Evolutionary conservation across 92 coral and sea anemone species (phyloP).

Genomic region (Porites divaricata): DNA sequence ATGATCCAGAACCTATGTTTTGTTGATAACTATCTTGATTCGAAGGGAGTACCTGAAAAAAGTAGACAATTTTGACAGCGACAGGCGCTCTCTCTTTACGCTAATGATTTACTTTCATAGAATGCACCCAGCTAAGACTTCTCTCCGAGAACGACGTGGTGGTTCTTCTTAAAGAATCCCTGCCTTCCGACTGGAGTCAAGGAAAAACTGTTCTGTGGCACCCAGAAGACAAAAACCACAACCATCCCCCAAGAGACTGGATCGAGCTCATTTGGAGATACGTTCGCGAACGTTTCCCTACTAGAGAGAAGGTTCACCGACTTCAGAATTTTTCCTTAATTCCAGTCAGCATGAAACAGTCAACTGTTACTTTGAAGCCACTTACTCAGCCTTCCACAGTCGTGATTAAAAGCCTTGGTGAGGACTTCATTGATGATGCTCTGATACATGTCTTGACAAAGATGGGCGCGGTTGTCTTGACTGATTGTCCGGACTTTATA

Average conservation of each 20-base stretch:
- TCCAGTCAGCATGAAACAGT: constrained; percentile 38
- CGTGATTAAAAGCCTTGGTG: constrained; percentile 32
- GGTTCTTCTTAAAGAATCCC: constrained; percentile 44
- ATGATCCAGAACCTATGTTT: no score
- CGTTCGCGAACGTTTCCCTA: constrained; percentile 50
- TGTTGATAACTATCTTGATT: no score
- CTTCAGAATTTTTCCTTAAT: constrained; percentile 70
- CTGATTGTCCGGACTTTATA: constrained; percentile 52
- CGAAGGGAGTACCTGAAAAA: no score
- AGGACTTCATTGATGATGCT: constrained; percentile 17
- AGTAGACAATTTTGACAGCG: no score
- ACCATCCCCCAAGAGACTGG: constrained; percentile 84
- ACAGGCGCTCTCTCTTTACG: not conserved
- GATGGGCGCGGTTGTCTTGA: constrained; percentile 59
- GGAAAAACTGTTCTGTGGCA: constrained; percentile 63
- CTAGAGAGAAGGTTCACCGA: constrained; percentile 17
- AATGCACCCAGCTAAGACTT: not conserved
- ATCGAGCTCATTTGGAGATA: constrained; percentile 76
- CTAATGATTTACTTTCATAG: constrained; percentile 22
- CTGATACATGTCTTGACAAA: constrained; percentile 23
- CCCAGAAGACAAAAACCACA: constrained; percentile 31
- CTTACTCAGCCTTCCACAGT: constrained; percentile 55
- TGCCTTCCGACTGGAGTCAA: constrained; percentile 63
- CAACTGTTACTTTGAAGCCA: constrained; percentile 47
- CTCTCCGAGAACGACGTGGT: not conserved